Conservation (phyloP, 2,888 invertebrate genomes). For the Dorcus parallelipipedus region DNA sequence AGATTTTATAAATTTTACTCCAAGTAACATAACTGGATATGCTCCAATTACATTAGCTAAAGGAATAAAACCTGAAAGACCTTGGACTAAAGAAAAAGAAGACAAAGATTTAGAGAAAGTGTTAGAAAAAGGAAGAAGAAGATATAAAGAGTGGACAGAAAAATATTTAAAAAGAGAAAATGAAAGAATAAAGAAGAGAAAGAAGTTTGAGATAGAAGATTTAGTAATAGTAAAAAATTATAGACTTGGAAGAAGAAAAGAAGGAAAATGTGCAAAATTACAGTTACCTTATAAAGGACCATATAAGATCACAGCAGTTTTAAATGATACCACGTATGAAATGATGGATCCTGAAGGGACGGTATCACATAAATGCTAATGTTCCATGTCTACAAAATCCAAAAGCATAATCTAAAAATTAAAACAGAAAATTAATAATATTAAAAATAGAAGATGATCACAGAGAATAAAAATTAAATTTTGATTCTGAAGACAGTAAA, state of each 20-base stretch:
- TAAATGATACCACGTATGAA: background rate
- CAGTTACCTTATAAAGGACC: background rate
- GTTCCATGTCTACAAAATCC: background rate
- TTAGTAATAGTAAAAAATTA: background rate
- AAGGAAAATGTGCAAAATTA: background rate
- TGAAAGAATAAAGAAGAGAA: background rate
- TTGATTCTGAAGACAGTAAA: too few species aligned
- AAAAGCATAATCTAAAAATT: too few species aligned
- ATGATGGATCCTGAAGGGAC: background rate
- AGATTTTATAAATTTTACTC: background rate
- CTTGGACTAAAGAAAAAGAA: background rate
- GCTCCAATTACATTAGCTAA: background rate
- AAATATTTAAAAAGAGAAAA: background rate
- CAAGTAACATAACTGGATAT: background rate
- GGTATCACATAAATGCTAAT: background rate
- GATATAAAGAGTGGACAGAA: too few species aligned
- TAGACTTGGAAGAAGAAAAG: background rate
- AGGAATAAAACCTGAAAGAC: background rate
- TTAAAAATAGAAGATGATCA: too few species aligned
- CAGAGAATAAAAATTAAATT: too few species aligned
- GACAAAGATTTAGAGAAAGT: background rate
- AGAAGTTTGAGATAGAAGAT: background rate
- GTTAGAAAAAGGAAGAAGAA: background rate
- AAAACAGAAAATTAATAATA: too few species aligned
- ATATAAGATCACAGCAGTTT: background rate